Conservation (phyloP, 2,113 vertebrate species). For the Psittacara wagleri region DNA sequence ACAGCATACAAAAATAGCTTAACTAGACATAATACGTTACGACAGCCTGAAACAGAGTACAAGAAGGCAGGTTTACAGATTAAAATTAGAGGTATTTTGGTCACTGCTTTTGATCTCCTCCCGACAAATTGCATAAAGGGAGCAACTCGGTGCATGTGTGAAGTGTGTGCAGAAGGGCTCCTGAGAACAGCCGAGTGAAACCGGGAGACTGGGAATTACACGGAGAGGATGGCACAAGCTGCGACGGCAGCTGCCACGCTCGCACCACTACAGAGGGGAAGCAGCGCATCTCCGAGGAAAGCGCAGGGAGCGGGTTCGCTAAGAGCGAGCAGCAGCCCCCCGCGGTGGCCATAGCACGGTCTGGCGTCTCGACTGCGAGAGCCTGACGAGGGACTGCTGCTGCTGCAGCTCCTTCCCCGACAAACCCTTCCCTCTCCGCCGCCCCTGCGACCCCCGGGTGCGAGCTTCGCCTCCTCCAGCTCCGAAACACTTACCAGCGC, state of each 20-base stretch:
- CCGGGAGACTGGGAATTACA: background rate
- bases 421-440: background rate
- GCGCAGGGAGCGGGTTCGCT: background rate
- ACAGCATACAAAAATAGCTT: fast-evolving
- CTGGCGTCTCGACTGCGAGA: background rate
- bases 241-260: background rate
- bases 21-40: background rate
- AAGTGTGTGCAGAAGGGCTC: background rate
- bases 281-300: background rate
- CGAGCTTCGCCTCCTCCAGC: background rate
- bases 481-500: background rate
- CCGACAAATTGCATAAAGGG: fast-evolving
- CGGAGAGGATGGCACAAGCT: background rate
- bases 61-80: background rate
- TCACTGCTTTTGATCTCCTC: background rate
- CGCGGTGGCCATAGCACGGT: background rate
- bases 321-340: background rate
- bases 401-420: background rate
- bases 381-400: background rate
- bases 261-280: background rate
- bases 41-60: background rate
- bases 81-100: background rate
- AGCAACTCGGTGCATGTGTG: background rate
- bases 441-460: background rate
- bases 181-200: background rate